Base-by-base conservation (phyloP, 2,113 vertebrate genomes). In the Nerophis lumbriciformis region DNA sequence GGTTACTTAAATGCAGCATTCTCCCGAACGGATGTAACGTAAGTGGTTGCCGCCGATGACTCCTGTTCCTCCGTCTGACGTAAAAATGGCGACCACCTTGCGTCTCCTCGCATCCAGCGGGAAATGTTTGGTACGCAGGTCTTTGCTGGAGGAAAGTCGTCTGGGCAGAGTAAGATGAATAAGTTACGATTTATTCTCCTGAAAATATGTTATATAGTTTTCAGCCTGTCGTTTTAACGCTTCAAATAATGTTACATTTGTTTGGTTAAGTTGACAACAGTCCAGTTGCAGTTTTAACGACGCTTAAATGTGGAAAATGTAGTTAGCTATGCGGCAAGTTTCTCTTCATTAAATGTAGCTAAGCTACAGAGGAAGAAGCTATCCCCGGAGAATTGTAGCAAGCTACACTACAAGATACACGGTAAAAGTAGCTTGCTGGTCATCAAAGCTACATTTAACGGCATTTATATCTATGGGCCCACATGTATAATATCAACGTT, bases 81-180 rank as follows among this genome's bases (percentile, higher is more conserved):
- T 51, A 84, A 85, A 78, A 83, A 92, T 92, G 91, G 90, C 89
- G 74, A 71, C 73, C 76, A 83, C 80, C 63, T 1, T 89, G 38
- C 84, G 75, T 35, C 78, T 65, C 8, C 42, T 90, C n/a, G 28
- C 81, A 1, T 68, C 69, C 38, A 83, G 70, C 0, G 86, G 89
- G 53, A 79, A 69, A 61, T 47, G 53, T 47, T 49, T 89, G 0
- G 28, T 88, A 0, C 83, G 79, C 15, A 80, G 64, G 39, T 71
- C 68, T 35, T 61, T 90, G 50, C 35, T 90, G 15, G 88, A 73
- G 48, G 77, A 66, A 12, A 48, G 57, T 49, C 36, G 13, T 14
- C 16, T 71, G 0, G 21, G 9, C 37, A 60, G 75, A 87, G 88
- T 89, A 66, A 86, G 81, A 14, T 1, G 0, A n/a, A 21, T 1